A percentile compares a stretch with the other conserved stretches of the same genome.
Evolutionary conservation across 2,113 vertebrate genomes (phyloP).

Genomic region (Psilopogon haemacephalus): DNA sequence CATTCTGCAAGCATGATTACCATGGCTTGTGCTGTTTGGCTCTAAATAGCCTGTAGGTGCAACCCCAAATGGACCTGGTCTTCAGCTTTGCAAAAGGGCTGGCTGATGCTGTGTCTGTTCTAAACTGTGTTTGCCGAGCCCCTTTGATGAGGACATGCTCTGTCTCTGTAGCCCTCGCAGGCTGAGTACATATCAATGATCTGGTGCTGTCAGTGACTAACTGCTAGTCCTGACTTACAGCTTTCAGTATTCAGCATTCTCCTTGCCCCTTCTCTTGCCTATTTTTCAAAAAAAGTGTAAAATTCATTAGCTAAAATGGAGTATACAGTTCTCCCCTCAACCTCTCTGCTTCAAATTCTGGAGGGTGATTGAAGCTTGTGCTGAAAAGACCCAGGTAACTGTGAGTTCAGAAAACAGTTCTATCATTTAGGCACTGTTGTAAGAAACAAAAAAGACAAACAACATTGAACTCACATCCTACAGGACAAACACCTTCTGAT

Average conservation of each 20-base stretch:
- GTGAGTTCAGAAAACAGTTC: background rate
- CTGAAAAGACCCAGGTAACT: background rate
- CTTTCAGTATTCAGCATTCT: background rate
- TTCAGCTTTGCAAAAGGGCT: accelerated
- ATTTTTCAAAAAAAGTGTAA: background rate
- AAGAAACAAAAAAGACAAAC: background rate
- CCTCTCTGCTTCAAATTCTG: background rate
- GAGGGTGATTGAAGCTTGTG: background rate
- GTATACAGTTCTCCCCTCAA: background rate
- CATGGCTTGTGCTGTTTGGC: background rate
- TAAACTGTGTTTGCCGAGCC: accelerated
- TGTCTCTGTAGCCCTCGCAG: accelerated
- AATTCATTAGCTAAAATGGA: no score
- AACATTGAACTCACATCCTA: background rate
- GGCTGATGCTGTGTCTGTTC: background rate
- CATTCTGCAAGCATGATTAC: background rate
- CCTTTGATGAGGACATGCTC: background rate
- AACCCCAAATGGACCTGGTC: no score
- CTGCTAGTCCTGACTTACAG: background rate
- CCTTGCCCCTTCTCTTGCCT: background rate
- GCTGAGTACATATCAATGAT: background rate
- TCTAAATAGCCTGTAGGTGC: accelerated
- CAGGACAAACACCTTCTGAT: background rate
- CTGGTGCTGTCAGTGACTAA: background rate
- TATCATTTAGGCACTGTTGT: background rate